These are phyloP conservation scores for Drosophila bocki DNA, from an alignment of 1,140 invertebrate species.

Conservation along the genomic window DNA sequence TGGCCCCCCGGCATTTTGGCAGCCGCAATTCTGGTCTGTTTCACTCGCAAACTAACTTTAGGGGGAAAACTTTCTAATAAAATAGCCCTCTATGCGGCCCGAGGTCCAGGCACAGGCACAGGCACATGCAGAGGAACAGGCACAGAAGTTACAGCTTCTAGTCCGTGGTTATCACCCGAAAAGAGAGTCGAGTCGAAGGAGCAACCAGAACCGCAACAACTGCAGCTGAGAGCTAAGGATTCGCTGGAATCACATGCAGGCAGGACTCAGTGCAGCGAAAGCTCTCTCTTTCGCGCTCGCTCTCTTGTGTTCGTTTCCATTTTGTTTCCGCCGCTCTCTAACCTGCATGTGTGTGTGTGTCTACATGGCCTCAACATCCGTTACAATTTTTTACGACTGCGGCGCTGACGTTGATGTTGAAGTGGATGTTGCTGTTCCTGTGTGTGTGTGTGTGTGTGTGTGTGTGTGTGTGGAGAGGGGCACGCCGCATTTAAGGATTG, in stretches of 20 bases:
- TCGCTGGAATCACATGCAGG: slow-evolving; percentile 36
- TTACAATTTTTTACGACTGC: slow-evolving; percentile 81
- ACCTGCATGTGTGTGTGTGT: slow-evolving; percentile 15
- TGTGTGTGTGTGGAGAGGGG: slow-evolving; percentile 26
- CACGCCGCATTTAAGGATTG: slow-evolving; percentile 80
- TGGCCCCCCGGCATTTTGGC: slow-evolving; percentile 54
- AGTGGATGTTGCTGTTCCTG: slow-evolving; percentile 16
- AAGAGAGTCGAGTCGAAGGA: slow-evolving; percentile 40
- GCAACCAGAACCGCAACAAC: slow-evolving; percentile 68
- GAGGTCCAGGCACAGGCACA: slow-evolving; percentile 28
- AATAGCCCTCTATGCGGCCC: slow-evolving; percentile 66
- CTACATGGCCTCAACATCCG: slow-evolving; percentile 79
- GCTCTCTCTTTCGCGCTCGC: slow-evolving; percentile 28
- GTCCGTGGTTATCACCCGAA: slow-evolving; percentile 29
- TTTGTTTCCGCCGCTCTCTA: slow-evolving; percentile 62
- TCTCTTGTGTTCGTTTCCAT: slow-evolving; percentile 66
- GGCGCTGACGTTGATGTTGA: slow-evolving; percentile 74
- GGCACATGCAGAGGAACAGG: neutral
- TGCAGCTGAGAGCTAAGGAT: slow-evolving; percentile 40
- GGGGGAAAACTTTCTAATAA: slow-evolving; percentile 76
- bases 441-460: slow-evolving; percentile 10
- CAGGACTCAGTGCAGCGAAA: slow-evolving; percentile 66
- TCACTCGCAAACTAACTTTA: slow-evolving; percentile 76
- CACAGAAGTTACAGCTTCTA: slow-evolving; percentile 28
- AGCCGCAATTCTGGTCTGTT: slow-evolving; percentile 69